Base-by-base conservation (phyloP, 1,140 invertebrate species). In the Lepidurus couesii region DNA sequence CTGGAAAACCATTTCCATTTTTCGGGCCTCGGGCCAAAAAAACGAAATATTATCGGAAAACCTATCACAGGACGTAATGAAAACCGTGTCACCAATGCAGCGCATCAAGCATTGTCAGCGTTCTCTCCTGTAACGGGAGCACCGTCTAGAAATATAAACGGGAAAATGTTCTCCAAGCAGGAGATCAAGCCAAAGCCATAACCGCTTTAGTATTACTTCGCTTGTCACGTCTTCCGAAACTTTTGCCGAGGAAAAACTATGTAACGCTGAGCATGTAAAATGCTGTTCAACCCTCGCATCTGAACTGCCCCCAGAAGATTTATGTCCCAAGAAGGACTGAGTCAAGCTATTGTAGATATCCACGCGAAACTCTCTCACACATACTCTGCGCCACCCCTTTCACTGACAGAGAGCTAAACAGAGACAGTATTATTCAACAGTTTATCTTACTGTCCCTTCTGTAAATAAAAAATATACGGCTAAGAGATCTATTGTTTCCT, bases 231-330 rank as follows among this genome's bases (percentile, higher is more conserved):
- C 53, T 65, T 65, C 53, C 4, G 53, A 13, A 65, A 65, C 53
- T 65, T 34, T 65, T 65, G 53, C 21, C 53, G n/a, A 65, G 21
- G 53, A 65, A 65, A 65, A 65, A 65, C 53, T 65, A 16, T 21
- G 53, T 65, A 65, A 65, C 53, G 53, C 13, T n/a, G 53, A 65
- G 53, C 53, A 65, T 65, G 53, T n/a, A n/a, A 65, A 65, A 65
- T 65, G 53, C 53, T 65, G 21, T 13, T 65, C 53, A 65, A 65
- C 53, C 45, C 53, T 65, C 53, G 8, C 53, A 65, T 65, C 53
- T 65, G 21, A 65, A 65, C 53, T 65, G 53, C 53, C 53, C 53
- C n/a, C 53, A 65, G 53, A 65, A 65, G 53, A 65, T 65, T 65
- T 65, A 65, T 21, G 53, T 65, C 21, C 53, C 3, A 65, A 21